A percentile compares a stretch with the other conserved stretches of the same genome.
Conservation (phyloP, 2,797 vertebrate genomes). For the Eulemur mongoz region DNA sequence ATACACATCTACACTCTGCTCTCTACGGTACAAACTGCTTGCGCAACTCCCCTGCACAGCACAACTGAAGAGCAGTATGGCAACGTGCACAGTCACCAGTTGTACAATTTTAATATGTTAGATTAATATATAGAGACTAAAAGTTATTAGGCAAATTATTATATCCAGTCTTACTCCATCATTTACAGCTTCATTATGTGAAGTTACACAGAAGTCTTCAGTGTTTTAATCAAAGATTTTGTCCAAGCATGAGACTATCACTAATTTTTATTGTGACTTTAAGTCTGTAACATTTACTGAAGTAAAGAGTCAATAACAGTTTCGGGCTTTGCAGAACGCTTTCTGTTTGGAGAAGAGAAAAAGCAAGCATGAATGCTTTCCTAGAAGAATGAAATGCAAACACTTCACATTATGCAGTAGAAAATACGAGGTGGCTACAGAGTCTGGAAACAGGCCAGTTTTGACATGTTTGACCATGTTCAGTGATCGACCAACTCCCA, state of each 20-base stretch:
- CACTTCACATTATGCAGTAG: not conserved
- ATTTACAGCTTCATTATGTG: constrained; percentile 70
- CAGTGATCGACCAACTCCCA: not conserved
- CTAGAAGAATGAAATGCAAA: not conserved
- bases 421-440: not conserved
- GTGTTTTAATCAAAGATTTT: constrained; percentile 71
- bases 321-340: constrained; percentile 95
- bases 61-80: constrained; percentile 28
- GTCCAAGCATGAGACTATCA: constrained; percentile 70
- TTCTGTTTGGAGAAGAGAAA: constrained; percentile 89
- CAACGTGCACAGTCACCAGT: constrained; percentile 64
- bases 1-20: constrained; percentile 42
- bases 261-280: constrained; percentile 77
- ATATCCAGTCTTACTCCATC: constrained; percentile 71
- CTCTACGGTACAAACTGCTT: constrained; percentile 30
- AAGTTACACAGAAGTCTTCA: constrained; percentile 68
- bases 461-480: not conserved
- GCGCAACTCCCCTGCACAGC: constrained; percentile 63
- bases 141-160: constrained; percentile 74
- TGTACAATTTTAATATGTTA: constrained; percentile 67
- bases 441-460: not conserved
- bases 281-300: constrained; percentile 88
- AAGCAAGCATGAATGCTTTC: constrained; percentile 61
- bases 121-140: constrained; percentile 78
- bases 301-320: constrained; percentile 95